Conservation (phyloP, 2,888 invertebrate species). For the Acheta domesticus region DNA sequence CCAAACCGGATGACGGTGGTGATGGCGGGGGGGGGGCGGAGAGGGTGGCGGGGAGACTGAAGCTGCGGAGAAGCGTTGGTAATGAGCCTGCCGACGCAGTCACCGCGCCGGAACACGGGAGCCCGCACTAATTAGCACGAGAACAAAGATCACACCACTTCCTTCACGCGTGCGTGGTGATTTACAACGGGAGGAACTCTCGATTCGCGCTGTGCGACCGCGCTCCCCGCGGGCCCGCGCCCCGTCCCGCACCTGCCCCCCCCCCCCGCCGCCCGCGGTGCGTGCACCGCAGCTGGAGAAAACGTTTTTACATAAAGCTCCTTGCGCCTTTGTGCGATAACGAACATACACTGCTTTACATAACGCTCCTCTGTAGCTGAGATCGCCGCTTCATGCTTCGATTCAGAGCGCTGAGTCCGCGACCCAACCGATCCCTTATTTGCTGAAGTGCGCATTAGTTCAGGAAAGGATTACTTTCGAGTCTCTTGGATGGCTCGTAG, state of each 20-base stretch:
- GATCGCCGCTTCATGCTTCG: too few relatives aligned
- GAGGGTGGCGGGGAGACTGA: background rate
- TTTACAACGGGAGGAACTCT: background rate
- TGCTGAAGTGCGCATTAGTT: too few relatives aligned
- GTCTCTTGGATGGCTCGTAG: too few relatives aligned
- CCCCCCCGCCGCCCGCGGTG: background rate
- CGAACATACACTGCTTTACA: background rate
- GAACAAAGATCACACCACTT: background rate
- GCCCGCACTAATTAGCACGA: background rate
- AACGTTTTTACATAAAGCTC: background rate
- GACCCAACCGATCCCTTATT: too few relatives aligned
- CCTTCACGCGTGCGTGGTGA: background rate
- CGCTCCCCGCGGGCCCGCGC: too few relatives aligned
- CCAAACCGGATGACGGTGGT: background rate
- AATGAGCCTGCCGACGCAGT: background rate
- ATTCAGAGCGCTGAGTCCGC: too few relatives aligned
- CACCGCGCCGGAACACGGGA: slow-evolving; percentile 6
- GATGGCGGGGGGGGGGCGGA: background rate
- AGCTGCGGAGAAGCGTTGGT: background rate
- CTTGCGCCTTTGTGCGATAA: background rate
- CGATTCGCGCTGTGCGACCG: background rate
- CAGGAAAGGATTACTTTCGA: too few relatives aligned
- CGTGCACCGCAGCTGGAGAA: background rate
- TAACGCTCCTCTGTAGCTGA: background rate
- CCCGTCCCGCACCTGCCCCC: too few relatives aligned